Base-by-base conservation (phyloP, 2,797 vertebrate species). In the Sebastes hubbsi region DNA sequence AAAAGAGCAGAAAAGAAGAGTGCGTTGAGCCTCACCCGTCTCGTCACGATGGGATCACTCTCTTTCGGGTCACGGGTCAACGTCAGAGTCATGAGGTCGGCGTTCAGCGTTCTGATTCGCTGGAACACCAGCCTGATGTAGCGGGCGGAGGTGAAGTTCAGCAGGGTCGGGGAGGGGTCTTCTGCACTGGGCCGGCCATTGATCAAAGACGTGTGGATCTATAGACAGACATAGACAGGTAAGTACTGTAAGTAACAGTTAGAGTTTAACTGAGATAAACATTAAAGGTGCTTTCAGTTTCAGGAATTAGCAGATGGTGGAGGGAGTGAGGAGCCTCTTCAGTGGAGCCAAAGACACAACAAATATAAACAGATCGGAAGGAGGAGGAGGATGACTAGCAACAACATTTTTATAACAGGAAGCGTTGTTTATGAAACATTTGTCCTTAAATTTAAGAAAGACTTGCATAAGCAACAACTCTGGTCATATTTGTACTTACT, bases 171-270 rank as follows among this genome's bases (percentile, higher is more conserved):
- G 3, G 98, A 98, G 1, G 97, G 98, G 88, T 99, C 97, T 1
- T 99, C 98, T 2, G 98, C 97, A 62, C 98, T 99, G 22, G 98
- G 98, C 20, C 98, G 96, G 8, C 98, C 98, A 54, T 98, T 99
- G 92, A 99, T 98, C 80, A 99, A 82, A 77, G 98, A 99, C 1
- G 97, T 97, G 85, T 99, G 98, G 93, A 99, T 99, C 98, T 99
- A 67, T 52, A 65, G 54, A 58, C 7, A 46, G 54, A 73, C 32
- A 34, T 1, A 38, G 42, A 78, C 24, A 72, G 67, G 61, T 63
- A 29, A 72, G 71, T 24, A 11, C 60, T 59, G 42, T 46, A 46
- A 24, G 24, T 55, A 22, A 66, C 29, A 62, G 55, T 61, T 42
- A 14, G 54, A 61, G 59, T n/a, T 7, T 13, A 74, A 66, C 8